phyloP scores from a whole-genome alignment of 2,113 vertebrate species.

The Salvator merianae region DNA sequence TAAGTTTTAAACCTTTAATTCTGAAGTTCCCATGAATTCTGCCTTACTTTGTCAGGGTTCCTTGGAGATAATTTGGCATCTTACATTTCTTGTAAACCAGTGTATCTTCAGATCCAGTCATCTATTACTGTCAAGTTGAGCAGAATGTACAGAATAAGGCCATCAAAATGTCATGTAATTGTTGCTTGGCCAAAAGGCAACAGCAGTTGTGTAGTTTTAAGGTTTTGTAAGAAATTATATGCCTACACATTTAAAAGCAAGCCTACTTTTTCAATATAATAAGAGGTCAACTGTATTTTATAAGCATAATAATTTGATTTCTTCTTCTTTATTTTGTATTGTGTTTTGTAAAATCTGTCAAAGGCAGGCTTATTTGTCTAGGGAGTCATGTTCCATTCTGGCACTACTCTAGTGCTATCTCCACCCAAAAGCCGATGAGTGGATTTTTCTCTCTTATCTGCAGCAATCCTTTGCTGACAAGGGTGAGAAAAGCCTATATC shows the following conservation, averaged over 20 bases:
- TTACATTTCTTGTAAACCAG: not conserved
- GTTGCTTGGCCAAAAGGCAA: not conserved
- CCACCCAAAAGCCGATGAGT: too few species aligned
- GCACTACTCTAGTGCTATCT: too few species aligned
- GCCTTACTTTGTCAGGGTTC: fast-evolving
- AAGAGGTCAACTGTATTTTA: not conserved
- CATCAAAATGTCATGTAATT: not conserved
- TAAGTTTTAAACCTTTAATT: constrained; percentile 8
- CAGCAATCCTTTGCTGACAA: too few species aligned
- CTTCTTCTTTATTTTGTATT: not conserved
- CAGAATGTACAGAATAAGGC: too few species aligned
- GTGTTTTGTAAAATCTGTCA: too few species aligned
- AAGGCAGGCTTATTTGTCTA: too few species aligned
- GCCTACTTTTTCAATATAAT: not conserved
- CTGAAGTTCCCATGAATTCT: not conserved
- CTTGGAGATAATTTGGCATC: not conserved
- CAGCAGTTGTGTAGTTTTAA: not conserved
- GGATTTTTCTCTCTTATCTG: too few species aligned
- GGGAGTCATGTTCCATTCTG: too few species aligned
- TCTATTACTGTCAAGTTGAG: too few species aligned
- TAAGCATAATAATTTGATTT: not conserved
- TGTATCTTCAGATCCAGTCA: not conserved
- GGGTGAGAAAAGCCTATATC: too few species aligned
- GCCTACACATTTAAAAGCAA: not conserved
- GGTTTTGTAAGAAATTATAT: not conserved